Conservation (phyloP, 2,888 invertebrate species). For the Hymenopus coronatus region DNA sequence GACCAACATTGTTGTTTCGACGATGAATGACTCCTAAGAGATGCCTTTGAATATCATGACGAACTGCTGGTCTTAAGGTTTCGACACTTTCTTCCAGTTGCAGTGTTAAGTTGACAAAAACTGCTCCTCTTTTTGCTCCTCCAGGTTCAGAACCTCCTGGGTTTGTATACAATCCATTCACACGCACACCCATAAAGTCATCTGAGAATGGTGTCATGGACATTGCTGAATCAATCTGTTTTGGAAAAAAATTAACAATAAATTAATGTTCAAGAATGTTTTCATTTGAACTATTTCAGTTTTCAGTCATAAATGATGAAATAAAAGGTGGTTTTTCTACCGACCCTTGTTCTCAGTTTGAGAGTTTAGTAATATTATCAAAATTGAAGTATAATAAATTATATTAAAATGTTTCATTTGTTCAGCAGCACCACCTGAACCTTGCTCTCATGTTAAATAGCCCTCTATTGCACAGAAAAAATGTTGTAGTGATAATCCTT, state of each 20-base stretch:
- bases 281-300: background rate
- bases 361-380: too few species aligned
- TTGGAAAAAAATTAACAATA: constrained; percentile 26
- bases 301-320: background rate
- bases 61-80: constrained; percentile 64
- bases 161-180: constrained; percentile 68
- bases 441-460: too few species aligned
- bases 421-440: too few species aligned
- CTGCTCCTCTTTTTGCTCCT: constrained; percentile 56
- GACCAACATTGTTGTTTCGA: constrained; percentile 83
- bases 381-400: too few species aligned
- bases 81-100: constrained; percentile 74
- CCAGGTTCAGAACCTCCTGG: constrained; percentile 62
- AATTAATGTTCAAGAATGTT: background rate
- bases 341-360: too few species aligned
- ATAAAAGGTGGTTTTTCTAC: too few species aligned
- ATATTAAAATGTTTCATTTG: too few species aligned
- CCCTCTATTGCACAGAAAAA: too few species aligned
- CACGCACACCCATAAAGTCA: constrained; percentile 76
- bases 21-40: constrained; percentile 78
- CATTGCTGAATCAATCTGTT: constrained; percentile 85
- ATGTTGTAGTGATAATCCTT: too few species aligned
- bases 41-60: constrained; percentile 78
- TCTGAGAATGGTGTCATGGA: constrained; percentile 89
- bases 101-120: constrained; percentile 82